Percentiles rank a stretch among this genome's conserved stretches.
Evolutionary conservation across 2,113 vertebrate species (phyloP).

Genomic region (Colius striatus): DNA sequence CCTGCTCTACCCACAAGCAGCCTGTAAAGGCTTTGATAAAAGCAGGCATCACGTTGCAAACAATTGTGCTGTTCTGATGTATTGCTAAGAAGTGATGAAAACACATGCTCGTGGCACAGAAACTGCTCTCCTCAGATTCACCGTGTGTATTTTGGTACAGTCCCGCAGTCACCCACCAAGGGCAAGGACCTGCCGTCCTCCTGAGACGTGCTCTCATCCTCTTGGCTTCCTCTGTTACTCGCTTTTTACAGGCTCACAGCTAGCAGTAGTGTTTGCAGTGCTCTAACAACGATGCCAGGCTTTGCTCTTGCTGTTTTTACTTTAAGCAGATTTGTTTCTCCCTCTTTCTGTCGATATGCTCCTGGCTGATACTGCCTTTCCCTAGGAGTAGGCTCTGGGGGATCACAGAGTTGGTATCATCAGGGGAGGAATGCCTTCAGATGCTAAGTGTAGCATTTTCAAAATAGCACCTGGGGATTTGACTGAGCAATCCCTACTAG

Average conservation of each 20-base stretch:
- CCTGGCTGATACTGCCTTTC: neutral
- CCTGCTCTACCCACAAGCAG: neutral
- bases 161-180: neutral
- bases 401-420: neutral
- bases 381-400: neutral
- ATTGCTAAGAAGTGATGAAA: neutral
- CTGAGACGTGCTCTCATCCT: neutral
- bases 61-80: neutral
- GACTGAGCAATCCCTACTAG: neutral
- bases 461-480: neutral
- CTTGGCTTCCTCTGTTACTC: neutral
- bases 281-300: neutral
- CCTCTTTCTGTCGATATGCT: accelerated
- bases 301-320: neutral
- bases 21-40: slow-evolving; percentile 2
- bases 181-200: neutral
- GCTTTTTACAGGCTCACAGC: neutral
- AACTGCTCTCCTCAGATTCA: neutral
- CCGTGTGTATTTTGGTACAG: neutral
- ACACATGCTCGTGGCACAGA: neutral
- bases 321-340: neutral
- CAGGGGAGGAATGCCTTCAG: neutral
- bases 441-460: neutral
- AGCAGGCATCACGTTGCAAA: neutral
- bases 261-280: neutral